phyloP scores from a whole-genome alignment of 2,113 vertebrate species.

The Dermatemys mawii region DNA sequence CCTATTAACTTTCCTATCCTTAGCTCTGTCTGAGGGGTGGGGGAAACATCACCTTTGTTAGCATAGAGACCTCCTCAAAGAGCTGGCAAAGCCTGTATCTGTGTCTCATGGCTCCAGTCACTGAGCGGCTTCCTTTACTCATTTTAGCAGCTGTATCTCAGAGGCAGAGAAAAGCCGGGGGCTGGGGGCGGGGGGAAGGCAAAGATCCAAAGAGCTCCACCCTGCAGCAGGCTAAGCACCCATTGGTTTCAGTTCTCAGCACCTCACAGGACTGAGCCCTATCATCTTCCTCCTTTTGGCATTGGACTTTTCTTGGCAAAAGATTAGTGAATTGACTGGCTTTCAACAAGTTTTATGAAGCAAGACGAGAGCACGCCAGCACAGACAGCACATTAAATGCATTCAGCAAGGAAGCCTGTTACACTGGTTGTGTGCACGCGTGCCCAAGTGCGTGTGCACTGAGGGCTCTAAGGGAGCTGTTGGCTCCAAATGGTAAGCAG shows the following conservation, averaged over 20 bases:
- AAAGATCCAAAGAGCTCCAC: not conserved
- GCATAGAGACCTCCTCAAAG: not conserved
- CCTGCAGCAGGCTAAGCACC: not conserved
- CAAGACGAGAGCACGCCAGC: constrained; percentile 63
- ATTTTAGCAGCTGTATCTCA: accelerated
- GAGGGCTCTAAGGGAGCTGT: constrained; percentile 53
- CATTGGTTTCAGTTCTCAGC: not conserved
- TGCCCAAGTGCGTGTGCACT: constrained; percentile 37
- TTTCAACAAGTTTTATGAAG: constrained; percentile 73
- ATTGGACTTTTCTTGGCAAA: constrained; percentile 63
- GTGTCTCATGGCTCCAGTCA: accelerated
- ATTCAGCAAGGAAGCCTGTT: constrained; percentile 22
- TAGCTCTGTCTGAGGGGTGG: not conserved
- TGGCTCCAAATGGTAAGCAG: not conserved
- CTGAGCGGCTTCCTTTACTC: not conserved
- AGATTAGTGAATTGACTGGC: constrained; percentile 71
- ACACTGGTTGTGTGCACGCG: constrained; percentile 42
- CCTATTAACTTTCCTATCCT: accelerated
- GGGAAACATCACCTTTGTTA: not conserved
- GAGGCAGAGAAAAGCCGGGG: not conserved
- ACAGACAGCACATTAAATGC: constrained; percentile 22
- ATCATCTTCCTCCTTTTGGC: constrained; percentile 41
- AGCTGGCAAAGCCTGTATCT: not conserved
- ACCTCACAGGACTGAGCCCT: constrained; percentile 38
- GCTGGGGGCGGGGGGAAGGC: too few species aligned